Evolutionary conservation across 2,113 vertebrate species (phyloP).

Genomic region (Dicaeum eximium): DNA sequence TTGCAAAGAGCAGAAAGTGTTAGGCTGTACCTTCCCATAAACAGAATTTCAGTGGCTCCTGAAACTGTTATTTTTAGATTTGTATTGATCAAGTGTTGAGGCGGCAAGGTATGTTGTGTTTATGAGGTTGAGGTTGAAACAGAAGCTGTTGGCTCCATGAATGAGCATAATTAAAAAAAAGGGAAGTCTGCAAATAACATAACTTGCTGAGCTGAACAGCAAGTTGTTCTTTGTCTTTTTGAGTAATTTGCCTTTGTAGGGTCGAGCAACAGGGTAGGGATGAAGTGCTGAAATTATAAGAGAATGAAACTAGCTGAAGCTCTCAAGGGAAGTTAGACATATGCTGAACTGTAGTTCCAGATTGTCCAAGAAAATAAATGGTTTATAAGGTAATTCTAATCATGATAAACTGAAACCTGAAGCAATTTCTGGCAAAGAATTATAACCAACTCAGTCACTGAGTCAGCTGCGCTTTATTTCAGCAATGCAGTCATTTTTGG

Average conservation of each 20-base stretch:
- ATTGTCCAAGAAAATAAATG: neutral
- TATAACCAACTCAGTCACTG: neutral
- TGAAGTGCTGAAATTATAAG: neutral
- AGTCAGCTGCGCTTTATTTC: neutral
- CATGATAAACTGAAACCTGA: neutral
- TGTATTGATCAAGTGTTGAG: neutral
- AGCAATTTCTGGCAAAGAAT: neutral
- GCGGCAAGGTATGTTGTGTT: neutral
- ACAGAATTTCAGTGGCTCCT: neutral
- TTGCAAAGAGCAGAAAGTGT: neutral
- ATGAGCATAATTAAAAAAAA: neutral
- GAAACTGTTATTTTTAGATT: neutral
- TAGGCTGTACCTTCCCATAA: neutral
- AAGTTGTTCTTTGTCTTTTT: neutral
- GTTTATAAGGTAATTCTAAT: neutral
- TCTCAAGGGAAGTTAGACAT: neutral
- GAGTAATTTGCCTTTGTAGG: neutral
- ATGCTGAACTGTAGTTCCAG: neutral
- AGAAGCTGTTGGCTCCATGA: neutral
- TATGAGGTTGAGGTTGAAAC: neutral
- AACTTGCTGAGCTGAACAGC: neutral
- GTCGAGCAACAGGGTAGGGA: neutral
- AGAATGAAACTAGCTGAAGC: neutral
- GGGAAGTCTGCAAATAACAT: neutral
- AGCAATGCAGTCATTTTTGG: neutral